Base-by-base conservation (phyloP, 2,797 vertebrate genomes). In the Protosalanx chinensis region DNA sequence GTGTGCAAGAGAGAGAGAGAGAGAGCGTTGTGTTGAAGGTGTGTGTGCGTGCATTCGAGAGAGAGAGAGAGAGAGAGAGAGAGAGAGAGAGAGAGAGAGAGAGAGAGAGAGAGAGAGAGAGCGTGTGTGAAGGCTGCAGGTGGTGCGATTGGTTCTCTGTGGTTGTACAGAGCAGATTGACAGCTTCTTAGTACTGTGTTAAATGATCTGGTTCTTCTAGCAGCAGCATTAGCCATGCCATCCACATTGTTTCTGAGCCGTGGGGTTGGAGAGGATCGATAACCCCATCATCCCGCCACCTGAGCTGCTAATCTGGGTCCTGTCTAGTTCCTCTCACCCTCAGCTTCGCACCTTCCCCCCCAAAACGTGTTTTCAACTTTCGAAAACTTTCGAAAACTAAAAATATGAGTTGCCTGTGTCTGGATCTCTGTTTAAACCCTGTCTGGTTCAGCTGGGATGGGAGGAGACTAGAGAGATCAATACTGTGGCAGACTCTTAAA, bases 191-290 rank as follows among this genome's bases (percentile, higher is more conserved):
- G 76, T 73, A 61, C 69, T 72, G 33, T 75, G 72, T 33, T 84
- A 83, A 86, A 81, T 85, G 71, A 88, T 84, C 30, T 53, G 64
- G 64, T 66, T 77, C 81, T 77, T 20, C 10, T 46, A 74, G 68
- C 74, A 62, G 73, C 80, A 57, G 58, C 46, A 18, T 49, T 81
- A 79, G 76, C 75, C 84, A 84, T 83, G 78, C 79, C 81, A 86
- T 85, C 85, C 81, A 79, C 85, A 89, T 88, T 80, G 83, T 85
- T 80, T 69, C 75, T 78, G 74, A 76, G 87, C 86, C 88, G 79
- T 81, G 71, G 77, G 65, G 51, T 77, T 15, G 67, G 20, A 69
- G 0, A 37, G 49, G 81, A 87, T 89, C 88, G 10, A 90, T 89
- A 87, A 13, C 78, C 81, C 81, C 83, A 87, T 89, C 87, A 87